Evolutionary conservation across 2,888 invertebrate species (phyloP).

Genomic region (Lamellibrachia satsuma): DNA sequence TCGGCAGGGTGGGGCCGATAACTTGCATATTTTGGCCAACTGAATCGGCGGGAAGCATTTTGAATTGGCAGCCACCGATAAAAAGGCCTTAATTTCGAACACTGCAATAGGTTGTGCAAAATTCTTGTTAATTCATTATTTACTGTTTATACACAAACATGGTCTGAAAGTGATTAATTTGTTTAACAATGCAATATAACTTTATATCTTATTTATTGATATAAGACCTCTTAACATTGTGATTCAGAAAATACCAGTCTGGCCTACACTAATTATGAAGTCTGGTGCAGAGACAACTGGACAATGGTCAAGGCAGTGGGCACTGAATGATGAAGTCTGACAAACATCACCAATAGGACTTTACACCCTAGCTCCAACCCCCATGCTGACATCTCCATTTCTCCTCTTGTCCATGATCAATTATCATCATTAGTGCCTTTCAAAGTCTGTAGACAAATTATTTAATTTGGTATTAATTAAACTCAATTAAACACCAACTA

Average conservation of each 20-base stretch:
- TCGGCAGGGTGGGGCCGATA: too few relatives aligned
- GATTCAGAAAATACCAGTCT: background rate
- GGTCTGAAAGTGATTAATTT: background rate
- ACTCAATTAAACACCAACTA: conserved; percentile 3
- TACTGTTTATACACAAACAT: too few relatives aligned
- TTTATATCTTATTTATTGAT: background rate
- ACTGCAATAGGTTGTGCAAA: too few relatives aligned
- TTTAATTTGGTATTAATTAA: conserved; percentile 11
- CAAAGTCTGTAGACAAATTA: background rate
- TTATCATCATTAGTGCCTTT: background rate
- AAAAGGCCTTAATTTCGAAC: too few relatives aligned
- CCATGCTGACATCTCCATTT: background rate
- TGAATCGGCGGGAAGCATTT: too few relatives aligned
- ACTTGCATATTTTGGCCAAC: too few relatives aligned
- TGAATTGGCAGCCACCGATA: too few relatives aligned
- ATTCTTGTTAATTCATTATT: too few relatives aligned
- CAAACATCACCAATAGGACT: background rate
- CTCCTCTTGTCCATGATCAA: background rate
- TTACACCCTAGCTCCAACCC: background rate
- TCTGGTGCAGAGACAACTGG: background rate
- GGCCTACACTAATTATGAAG: background rate
- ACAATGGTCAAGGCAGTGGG: background rate
- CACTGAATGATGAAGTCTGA: background rate
- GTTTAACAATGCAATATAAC: background rate
- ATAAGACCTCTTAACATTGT: background rate